Base-by-base conservation (phyloP, 2,888 invertebrate genomes). In the Lottia gigantea region DNA sequence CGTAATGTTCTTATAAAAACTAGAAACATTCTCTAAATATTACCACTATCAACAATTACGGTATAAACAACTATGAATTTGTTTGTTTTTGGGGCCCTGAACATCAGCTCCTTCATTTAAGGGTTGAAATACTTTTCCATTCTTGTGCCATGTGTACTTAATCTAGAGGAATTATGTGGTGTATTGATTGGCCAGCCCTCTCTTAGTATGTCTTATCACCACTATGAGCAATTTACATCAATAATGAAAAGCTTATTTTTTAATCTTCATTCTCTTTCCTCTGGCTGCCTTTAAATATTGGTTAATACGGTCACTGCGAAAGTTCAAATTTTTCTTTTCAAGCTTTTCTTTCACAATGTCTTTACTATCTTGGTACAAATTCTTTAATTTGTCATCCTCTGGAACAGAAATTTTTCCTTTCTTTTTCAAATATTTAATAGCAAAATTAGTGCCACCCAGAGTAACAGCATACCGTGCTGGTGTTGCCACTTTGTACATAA, bases 401-500 rank as follows among this genome's bases (percentile, higher is more conserved):
- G 94, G 93, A 46, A 94, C 92, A n/a, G 95, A 94, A 73, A 96
- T 94, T 87, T 72, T 78, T 14, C 97, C 97, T 86, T 92, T 91
- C 81, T 92, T 91, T 80, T 92, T 93, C 77, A 97, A 90, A 83
- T 93, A 94, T 82, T 92, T 95, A 71, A 97, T 96, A 11, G 94
- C 92, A 85, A 94, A 88, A 23, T 96, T 96, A 25, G 97, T 96
- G 64, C 95, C 95, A 79, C 94, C 95, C 11, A 97, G 87, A 66
- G 97, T 98, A 1, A 96, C 93, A n/a, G 95, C 93, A 89, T 97
- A 98, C 79, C 98, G 91, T 16, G 94, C 88, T 3, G 98, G 98
- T 12, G 97, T 95, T 45, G 93, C 93, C 78, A 98, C 91, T 91
- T 99, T 99, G 89, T 98, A 99, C 81, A 97, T 91, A 62, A 96